phyloP scores from a whole-genome alignment of 2,888 invertebrate species.

The Onthophagus sagittarius region DNA sequence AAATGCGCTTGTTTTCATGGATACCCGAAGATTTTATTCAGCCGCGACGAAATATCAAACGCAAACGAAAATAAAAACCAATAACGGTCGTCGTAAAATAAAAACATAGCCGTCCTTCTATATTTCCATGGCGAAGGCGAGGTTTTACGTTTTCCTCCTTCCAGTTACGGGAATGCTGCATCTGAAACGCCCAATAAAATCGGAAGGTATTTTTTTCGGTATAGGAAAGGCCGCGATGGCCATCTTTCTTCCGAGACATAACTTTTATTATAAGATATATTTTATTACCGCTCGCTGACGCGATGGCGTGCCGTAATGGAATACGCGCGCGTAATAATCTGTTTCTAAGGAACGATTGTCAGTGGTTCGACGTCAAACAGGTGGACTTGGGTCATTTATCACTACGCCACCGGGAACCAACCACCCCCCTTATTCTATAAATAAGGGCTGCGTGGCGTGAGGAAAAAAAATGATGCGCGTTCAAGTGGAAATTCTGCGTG shows the following conservation, averaged over 20 bases:
- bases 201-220: conserved; percentile 16
- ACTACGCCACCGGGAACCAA: neutral
- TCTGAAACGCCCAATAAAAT: conserved; percentile 19
- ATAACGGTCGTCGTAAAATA: neutral
- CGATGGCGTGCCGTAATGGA: conserved; percentile 10
- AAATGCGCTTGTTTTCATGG: neutral
- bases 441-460: neutral
- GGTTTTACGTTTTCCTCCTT: neutral
- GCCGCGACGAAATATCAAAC: neutral
- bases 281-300: conserved; percentile 15
- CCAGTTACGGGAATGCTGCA: conserved; percentile 3
- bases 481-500: neutral
- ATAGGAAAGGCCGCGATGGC: neutral
- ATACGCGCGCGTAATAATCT: conserved; percentile 18
- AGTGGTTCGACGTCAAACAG: conserved; percentile 9
- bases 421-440: neutral
- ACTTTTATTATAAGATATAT: conserved; percentile 19
- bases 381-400: conserved; percentile 9
- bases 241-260: conserved; percentile 12
- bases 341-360: conserved; percentile 19
- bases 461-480: neutral
- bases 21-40: neutral
- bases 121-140: neutral
- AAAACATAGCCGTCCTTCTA: neutral
- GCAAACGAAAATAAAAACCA: neutral